Evolutionary conservation across 2,113 vertebrate genomes (phyloP), one percentile per base, ranked within the genome.

Genomic region (Rhea americana): DNA sequence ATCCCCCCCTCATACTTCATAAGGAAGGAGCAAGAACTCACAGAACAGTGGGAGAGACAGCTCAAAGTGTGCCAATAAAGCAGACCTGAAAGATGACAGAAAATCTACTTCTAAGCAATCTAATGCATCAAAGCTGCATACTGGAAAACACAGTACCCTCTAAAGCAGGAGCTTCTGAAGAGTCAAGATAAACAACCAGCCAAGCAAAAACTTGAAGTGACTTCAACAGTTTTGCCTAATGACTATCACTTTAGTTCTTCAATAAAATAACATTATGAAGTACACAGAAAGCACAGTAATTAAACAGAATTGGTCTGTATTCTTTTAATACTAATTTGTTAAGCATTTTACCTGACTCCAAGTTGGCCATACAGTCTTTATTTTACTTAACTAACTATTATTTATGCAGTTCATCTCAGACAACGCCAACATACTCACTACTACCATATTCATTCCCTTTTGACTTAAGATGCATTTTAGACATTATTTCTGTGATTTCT

Each of bases 1-100:
- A 18, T 80, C n/a, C 82, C 85, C 80, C 56, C 13, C 45, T 72
- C 8, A 1, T 6, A 47, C 43, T 61, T 94, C 94, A 50, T 82
- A 91, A 84, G 59, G 70, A 4, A 95, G 35, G 32, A 96, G 77
- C 92, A 86, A 84, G 79, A 96, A 94, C 41, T 82, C 82, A 55
- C 39, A 95, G 82, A 91, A 89, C 9, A 94, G 94, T 86, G 91
- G 81, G 91, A 96, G 35, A 89, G 87, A 93, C 35, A 92, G 94
- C 30, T 91, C 79, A 97, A 96, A 94, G 89, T 2, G 32, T 14
- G 6, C 89, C 43, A 95, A 92, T 70, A 91, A 95, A 97, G 92
- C 30, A 94, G 95, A 90, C 72, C 65, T 32, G 83, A 83, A 93
- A 97, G 25, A 76, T 0, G 21, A 93, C 37, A 89, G 79, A 93